phyloP scores from a whole-genome alignment of 2,797 vertebrate species.

The Tympanoctomys barrerae region DNA sequence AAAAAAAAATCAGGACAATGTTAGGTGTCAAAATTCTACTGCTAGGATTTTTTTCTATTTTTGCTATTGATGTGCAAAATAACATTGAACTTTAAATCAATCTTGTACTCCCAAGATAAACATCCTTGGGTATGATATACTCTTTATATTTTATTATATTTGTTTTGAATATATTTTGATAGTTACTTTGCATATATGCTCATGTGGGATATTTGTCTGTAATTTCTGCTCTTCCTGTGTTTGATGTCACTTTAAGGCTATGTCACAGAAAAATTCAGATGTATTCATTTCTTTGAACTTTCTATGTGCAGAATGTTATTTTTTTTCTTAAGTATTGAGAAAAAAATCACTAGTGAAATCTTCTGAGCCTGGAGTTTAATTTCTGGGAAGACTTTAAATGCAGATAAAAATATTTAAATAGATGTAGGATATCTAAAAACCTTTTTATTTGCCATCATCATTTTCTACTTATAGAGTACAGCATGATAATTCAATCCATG shows the following conservation, averaged over 20 bases:
- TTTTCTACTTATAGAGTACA: not conserved
- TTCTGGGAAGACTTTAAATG: not conserved
- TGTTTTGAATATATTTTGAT: not conserved
- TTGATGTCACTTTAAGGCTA: not conserved
- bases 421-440: not conserved
- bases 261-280: not conserved
- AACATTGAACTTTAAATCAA: constrained; percentile 15
- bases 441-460: not conserved
- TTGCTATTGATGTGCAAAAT: not conserved
- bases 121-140: not conserved
- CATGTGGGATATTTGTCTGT: not conserved
- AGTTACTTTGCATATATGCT: not conserved
- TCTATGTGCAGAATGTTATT: not conserved
- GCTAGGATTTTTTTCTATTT: not conserved
- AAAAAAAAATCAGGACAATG: too few relatives aligned
- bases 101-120: constrained; percentile 6
- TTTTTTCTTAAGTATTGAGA: not conserved
- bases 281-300: not conserved
- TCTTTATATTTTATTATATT: not conserved
- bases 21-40: not conserved
- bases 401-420: not conserved
- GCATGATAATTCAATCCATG: not conserved
- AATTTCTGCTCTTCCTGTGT: not conserved
- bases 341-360: not conserved
- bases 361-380: not conserved